phyloP scores from a whole-genome alignment of 2,888 invertebrate species.

The Uloborus plumipes region DNA sequence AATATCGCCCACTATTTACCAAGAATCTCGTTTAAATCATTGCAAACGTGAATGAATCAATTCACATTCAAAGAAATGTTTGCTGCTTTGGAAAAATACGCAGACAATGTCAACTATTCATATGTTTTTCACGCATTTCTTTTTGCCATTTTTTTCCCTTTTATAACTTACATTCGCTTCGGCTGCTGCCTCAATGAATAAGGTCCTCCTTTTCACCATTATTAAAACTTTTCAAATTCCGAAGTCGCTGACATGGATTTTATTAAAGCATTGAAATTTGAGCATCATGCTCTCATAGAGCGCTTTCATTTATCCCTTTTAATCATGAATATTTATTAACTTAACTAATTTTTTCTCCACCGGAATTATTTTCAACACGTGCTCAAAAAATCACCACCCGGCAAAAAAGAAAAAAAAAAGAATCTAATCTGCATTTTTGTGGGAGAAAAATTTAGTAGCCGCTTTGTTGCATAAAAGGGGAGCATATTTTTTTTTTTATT shows the following conservation, averaged over 20 bases:
- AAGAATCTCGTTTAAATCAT: too few species aligned
- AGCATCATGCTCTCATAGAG: background rate
- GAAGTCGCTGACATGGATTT: background rate
- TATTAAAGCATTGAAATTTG: background rate
- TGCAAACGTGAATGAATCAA: too few species aligned
- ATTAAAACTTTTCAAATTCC: slow-evolving; percentile 32
- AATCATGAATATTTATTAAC: slow-evolving; percentile 36
- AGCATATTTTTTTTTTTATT: too few species aligned
- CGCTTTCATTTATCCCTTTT: slow-evolving; percentile 4
- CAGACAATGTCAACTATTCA: too few species aligned
- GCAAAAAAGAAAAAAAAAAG: slow-evolving; percentile 10
- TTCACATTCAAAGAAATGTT: too few species aligned
- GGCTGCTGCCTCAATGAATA: too few species aligned
- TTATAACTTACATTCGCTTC: too few species aligned
- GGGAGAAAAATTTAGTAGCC: slow-evolving; percentile 9
- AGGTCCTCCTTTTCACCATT: slow-evolving; percentile 2
- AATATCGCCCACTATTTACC: too few species aligned
- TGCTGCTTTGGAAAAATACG: too few species aligned
- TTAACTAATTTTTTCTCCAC: slow-evolving; percentile 20
- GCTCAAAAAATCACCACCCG: background rate
- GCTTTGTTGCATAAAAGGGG: too few species aligned
- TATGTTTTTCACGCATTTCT: too few species aligned
- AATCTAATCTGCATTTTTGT: slow-evolving; percentile 24
- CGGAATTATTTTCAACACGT: slow-evolving; percentile 5
- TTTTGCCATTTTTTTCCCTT: too few species aligned